Base-by-base conservation (phyloP, 2,888 invertebrate genomes). In the Rotaria macrura region DNA sequence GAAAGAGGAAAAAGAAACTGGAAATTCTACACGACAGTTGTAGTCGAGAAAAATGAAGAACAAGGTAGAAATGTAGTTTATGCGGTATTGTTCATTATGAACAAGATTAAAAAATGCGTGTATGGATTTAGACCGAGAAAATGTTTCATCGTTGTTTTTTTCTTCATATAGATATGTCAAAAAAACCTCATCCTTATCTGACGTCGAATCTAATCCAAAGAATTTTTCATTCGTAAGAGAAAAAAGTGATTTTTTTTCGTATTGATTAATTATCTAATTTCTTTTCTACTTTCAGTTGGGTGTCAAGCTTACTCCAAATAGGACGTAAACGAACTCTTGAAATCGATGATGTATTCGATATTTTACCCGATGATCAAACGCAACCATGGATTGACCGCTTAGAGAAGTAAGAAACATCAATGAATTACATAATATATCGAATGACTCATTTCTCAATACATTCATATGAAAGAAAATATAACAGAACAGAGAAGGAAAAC, bases 241-340 rank as follows among this genome's bases (percentile, higher is more conserved):
- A n/a, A 1, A 25, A 25, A 34, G 1, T 72, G 3, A 5, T 72
- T 72, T 1, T 1, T 38, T 38, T 20, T 74, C 25, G 6, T 40
- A 4, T 74, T 7, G 25, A 40, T 7, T 40, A 72, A 20, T 7
- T 40, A 9, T 74, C 25, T 74, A 29, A 1, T 65, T 29, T 65
- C n/a, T 74, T 74, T 5, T n/a, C n/a, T n/a, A n/a, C n/a, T n/a
- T n/a, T n/a, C 38, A 74, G 74, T 43, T 86, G 86, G 86, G 74
- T 86, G 4, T 52, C 84, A 34, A 72, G 74, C n/a, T 57, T 86
- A 57, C 74, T 86, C n/a, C 54, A 47, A 34, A 40, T 84, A n/a
- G 86, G 84, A 47, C 55, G 74, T 14, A 84, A 86, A 57, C 52
- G 84, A 47, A 74, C 86, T 25, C 55, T 86, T 14, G 57, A 84